phyloP scores from a whole-genome alignment of 2,888 invertebrate species.

The Colletes collaris region DNA sequence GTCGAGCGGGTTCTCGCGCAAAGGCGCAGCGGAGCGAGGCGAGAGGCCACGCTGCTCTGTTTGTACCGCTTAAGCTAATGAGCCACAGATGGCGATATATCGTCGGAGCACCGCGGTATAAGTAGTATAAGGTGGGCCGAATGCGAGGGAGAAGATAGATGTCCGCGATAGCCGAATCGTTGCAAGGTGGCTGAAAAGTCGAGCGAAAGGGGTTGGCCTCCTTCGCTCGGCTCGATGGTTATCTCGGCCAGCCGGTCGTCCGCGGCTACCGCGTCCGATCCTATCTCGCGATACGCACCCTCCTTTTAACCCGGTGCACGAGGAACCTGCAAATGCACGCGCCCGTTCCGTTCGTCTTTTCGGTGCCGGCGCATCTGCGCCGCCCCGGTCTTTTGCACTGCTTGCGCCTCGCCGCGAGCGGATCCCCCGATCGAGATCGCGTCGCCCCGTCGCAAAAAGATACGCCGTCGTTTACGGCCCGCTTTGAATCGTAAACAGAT shows the following conservation, averaged over 20 bases:
- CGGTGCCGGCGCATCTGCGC: slow-evolving; percentile 62
- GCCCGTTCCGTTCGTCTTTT: slow-evolving; percentile 57
- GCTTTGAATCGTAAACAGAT: background rate
- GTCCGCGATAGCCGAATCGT: slow-evolving; percentile 58
- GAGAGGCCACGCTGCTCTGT: slow-evolving; percentile 69
- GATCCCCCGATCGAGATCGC: slow-evolving; percentile 12
- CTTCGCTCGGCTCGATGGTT: slow-evolving; percentile 66
- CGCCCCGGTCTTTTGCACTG: slow-evolving; percentile 54
- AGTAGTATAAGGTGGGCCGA: slow-evolving; percentile 58
- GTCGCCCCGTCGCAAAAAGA: slow-evolving; percentile 15
- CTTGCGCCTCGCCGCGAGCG: slow-evolving; percentile 49
- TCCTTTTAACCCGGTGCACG: slow-evolving; percentile 67
- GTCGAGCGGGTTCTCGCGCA: slow-evolving; percentile 7
- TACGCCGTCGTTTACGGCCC: slow-evolving; percentile 12
- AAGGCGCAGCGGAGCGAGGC: slow-evolving; percentile 57
- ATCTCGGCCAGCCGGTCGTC: slow-evolving; percentile 77
- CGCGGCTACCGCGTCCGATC: slow-evolving; percentile 70
- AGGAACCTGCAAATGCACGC: slow-evolving; percentile 65
- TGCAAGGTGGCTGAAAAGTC: slow-evolving; percentile 76
- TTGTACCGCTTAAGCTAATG: slow-evolving; percentile 82
- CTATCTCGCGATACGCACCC: slow-evolving; percentile 73
- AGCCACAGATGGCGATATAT: slow-evolving; percentile 79
- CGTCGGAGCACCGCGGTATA: slow-evolving; percentile 48
- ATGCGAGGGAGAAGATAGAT: slow-evolving; percentile 55
- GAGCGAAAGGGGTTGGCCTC: slow-evolving; percentile 67